Evolutionary conservation across 2,113 vertebrate genomes (phyloP), one percentile per base, ranked within the genome.

Genomic region (Lethenteron camtschaticum): DNA sequence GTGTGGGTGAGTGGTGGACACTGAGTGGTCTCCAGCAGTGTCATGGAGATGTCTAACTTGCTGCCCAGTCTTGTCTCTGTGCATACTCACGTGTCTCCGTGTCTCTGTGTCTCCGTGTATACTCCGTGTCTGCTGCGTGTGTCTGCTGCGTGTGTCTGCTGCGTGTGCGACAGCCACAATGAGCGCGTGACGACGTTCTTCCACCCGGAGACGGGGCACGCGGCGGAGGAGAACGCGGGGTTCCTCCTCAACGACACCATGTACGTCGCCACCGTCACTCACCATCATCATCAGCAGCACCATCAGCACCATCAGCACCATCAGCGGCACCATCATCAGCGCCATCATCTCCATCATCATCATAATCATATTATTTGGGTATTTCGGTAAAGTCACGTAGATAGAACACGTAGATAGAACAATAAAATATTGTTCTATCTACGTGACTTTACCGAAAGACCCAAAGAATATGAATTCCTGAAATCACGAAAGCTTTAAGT

Each of bases 221-320:
- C 24, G 2, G n/a, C 63, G n/a, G 10, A 66, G 63, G 63, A 66
- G 11, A 66, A 66, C 63, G 63, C n/a, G 24, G 63, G 24, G 8
- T 66, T 66, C 63, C n/a, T 66, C 63, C 24, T 66, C n/a, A 24
- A 16, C n/a, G 63, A 66, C 41, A 41, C 41, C 63, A 66, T 66
- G 63, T 66, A 66, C n/a, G 63, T 66, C 24, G 24, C 8, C 63
- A 11, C 24, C 63, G 10, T 16, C 24, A 66, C 24, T 66, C 24
- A 10, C 24, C 63, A n/a, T 9, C 63, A 16, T 66, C n/a, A n/a
- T 66, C 63, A 16, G n/a, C 63, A 9, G 8, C 10, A 66, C 63
- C 10, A 24, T 24, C 24, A 24, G 24, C 24, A 24, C 24, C 24
- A 24, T 24, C 24, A 24, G 24, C 24, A 24, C 24, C 24, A 24